These are phyloP conservation scores for Perizoma flavofasciatum DNA, from an alignment of 2,888 invertebrate genomes.

Conservation along the genomic window DNA sequence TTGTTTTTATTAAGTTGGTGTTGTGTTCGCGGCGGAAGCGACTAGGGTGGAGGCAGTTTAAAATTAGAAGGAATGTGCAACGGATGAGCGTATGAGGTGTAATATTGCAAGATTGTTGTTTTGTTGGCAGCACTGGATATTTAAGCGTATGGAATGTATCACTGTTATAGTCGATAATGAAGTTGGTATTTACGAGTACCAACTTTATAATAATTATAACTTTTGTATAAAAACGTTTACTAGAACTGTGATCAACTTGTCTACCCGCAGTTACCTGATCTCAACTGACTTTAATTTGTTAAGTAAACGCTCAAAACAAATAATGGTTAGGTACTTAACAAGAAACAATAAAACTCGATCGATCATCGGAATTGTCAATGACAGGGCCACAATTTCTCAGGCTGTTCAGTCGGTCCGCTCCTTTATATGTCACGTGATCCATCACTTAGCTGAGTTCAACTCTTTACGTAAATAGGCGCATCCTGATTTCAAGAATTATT, in stretches of 20 bases:
- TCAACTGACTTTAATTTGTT: neutral
- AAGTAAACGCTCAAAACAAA: constrained; percentile 1
- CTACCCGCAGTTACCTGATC: constrained; percentile 7
- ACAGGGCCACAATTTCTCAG: constrained; percentile 20
- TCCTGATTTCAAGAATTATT: constrained; percentile 16
- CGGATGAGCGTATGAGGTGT: constrained; percentile 64
- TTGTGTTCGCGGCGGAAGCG: constrained; percentile 58
- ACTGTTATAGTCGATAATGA: too few species aligned
- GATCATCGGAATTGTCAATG: constrained; percentile 29
- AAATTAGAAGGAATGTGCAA: constrained; percentile 59
- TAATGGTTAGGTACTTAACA: constrained; percentile 11
- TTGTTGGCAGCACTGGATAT: constrained; percentile 35
- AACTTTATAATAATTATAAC: too few species aligned
- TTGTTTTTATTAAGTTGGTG: constrained; percentile 53
- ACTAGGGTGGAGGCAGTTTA: constrained; percentile 47
- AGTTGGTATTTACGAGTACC: too few species aligned
- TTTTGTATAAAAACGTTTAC: too few species aligned
- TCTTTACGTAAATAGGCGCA: constrained; percentile 9
- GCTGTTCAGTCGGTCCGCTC: constrained; percentile 11
- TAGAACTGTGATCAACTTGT: neutral
- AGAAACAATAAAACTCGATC: constrained; percentile 23
- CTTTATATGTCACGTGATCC: constrained; percentile 27
- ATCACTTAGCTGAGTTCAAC: constrained; percentile 17
- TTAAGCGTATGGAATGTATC: constrained; percentile 9
- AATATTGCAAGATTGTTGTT: constrained; percentile 54